A percentile compares a stretch with the other conserved stretches of the same genome.
phyloP scores from a whole-genome alignment of 1,140 invertebrate species.

The Drosophila bocqueti region DNA sequence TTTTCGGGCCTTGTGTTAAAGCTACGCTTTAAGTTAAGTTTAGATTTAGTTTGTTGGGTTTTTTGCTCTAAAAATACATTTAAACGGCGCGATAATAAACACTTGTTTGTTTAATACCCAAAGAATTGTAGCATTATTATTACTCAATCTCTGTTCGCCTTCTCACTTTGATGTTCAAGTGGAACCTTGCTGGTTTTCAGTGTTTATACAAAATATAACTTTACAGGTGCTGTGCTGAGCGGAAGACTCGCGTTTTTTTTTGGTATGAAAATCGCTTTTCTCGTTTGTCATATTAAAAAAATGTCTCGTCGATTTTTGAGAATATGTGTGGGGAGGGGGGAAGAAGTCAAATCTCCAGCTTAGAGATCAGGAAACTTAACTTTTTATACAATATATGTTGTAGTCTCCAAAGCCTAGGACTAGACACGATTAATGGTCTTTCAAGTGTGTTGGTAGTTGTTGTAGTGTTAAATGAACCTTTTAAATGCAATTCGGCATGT shows the following conservation, averaged over 20 bases:
- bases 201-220: constrained; percentile 62
- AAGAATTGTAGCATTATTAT: constrained; percentile 40
- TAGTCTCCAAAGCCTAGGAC: constrained; percentile 62
- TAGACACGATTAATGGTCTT: constrained; percentile 58
- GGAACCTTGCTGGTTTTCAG: constrained; percentile 19
- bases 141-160: constrained; percentile 25
- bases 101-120: constrained; percentile 35
- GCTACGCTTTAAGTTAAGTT: constrained; percentile 67
- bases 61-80: constrained; percentile 45
- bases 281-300: constrained; percentile 55
- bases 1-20: constrained; percentile 49
- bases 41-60: constrained; percentile 45
- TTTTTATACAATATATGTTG: constrained; percentile 28
- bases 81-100: constrained; percentile 41
- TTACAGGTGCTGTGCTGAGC: constrained; percentile 68
- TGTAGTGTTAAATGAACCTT: constrained; percentile 43
- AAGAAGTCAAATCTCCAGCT: constrained; percentile 35
- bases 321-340: constrained; percentile 17
- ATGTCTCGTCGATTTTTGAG: constrained; percentile 38
- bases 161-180: constrained; percentile 25
- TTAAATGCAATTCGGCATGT: constrained; percentile 66
- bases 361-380: constrained; percentile 48
- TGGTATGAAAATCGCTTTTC: constrained; percentile 60
- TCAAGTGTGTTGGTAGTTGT: constrained; percentile 36
- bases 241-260: constrained; percentile 68